phyloP scores from a whole-genome alignment of 2,888 invertebrate genomes.

The Callosobruchus maculatus region DNA sequence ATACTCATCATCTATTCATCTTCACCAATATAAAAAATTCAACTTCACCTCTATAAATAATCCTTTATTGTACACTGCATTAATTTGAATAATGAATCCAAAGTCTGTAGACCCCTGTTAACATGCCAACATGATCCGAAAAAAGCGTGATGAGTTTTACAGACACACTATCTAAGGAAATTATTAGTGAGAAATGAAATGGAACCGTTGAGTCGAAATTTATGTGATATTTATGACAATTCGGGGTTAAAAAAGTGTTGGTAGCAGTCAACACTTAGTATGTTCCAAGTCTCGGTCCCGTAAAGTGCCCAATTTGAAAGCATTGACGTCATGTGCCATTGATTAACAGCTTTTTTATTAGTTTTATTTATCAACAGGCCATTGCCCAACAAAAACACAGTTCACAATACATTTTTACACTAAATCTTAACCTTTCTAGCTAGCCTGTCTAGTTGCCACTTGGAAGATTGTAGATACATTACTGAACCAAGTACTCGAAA shows the following conservation, averaged over 20 bases:
- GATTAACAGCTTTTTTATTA: too few relatives aligned
- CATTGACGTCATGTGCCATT: too few relatives aligned
- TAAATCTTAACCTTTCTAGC: too few relatives aligned
- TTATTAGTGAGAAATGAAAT: slow-evolving; percentile 22
- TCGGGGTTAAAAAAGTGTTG: background rate
- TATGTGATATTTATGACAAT: background rate
- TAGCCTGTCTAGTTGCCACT: too few relatives aligned
- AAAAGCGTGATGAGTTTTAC: slow-evolving; percentile 23
- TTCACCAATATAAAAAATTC: background rate
- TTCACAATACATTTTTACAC: too few relatives aligned
- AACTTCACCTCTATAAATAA: background rate
- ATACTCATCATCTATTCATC: background rate
- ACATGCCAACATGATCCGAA: background rate
- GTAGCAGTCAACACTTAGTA: background rate
- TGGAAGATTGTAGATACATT: too few relatives aligned
- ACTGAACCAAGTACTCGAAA: too few relatives aligned
- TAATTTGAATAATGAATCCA: background rate
- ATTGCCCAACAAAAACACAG: too few relatives aligned
- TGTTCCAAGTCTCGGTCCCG: background rate
- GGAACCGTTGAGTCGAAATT: background rate
- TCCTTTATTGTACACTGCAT: background rate
- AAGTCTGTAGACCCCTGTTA: background rate
- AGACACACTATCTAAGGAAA: slow-evolving; percentile 21
- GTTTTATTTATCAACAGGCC: too few relatives aligned
- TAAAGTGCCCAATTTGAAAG: background rate